A percentile compares a stretch with the other conserved stretches of the same genome.
Evolutionary conservation across 2,113 vertebrate genomes (phyloP).

Genomic region (Otocyon megalotis): DNA sequence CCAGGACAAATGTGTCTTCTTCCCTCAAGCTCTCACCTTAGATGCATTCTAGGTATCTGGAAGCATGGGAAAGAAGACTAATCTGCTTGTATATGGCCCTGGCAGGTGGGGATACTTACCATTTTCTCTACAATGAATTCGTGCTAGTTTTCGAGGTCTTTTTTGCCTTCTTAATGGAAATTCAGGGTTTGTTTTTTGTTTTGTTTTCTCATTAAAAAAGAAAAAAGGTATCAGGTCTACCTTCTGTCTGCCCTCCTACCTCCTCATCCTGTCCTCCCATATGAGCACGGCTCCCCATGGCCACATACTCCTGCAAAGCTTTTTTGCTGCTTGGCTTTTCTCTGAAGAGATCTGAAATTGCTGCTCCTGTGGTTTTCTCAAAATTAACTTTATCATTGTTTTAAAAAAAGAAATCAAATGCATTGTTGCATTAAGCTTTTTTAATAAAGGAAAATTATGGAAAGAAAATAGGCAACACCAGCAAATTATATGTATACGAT

Average conservation of each 20-base stretch:
- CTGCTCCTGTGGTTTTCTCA: constrained; percentile 85
- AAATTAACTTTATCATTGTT: constrained; percentile 82
- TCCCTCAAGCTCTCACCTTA: constrained; percentile 47
- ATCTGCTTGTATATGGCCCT: constrained; percentile 26
- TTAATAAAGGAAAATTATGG: constrained; percentile 80
- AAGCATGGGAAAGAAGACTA: constrained; percentile 30
- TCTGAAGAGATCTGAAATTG: constrained; percentile 85
- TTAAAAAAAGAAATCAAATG: constrained; percentile 77
- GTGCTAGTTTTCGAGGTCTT: neutral
- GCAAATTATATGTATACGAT: constrained; percentile 89
- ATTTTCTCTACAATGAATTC: constrained; percentile 37
- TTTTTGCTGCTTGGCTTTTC: constrained; percentile 87
- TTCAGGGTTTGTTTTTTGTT: neutral
- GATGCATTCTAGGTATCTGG: constrained; percentile 39
- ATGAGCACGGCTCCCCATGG: constrained; percentile 71
- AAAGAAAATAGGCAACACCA: constrained; percentile 91
- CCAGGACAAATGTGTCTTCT: constrained; percentile 55
- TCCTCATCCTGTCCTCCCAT: constrained; percentile 36
- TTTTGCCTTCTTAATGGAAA: constrained; percentile 68
- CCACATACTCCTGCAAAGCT: constrained; percentile 81
- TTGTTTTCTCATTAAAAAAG: constrained; percentile 40
- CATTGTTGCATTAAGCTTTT: constrained; percentile 81
- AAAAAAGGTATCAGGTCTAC: constrained; percentile 20
- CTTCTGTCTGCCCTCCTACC: constrained; percentile 52
- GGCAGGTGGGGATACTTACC: neutral